Conservation (phyloP, 2,888 invertebrate species). For the Trachelus tabidus region DNA sequence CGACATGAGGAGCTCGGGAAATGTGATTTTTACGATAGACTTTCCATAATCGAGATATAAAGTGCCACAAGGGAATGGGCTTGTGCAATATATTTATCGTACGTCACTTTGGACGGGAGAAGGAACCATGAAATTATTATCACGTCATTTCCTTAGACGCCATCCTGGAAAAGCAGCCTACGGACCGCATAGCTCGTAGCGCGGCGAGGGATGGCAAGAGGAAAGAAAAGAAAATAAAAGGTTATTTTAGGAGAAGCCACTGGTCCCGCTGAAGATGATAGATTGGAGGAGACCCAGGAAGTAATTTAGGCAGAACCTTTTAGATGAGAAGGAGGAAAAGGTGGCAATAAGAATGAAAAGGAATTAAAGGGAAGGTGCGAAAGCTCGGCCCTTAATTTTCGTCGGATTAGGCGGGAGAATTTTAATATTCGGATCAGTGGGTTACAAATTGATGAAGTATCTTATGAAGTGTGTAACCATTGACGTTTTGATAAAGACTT, state of each 20-base stretch:
- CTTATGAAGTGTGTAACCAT: neutral
- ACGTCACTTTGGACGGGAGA: slow-evolving; percentile 18
- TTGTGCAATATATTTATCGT: neutral
- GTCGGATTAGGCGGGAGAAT: slow-evolving; percentile 1
- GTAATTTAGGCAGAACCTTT: slow-evolving; percentile 21
- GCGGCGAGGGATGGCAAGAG: slow-evolving; percentile 3
- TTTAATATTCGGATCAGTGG: slow-evolving; percentile 4
- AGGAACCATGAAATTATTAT: slow-evolving; percentile 41
- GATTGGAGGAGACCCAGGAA: slow-evolving; percentile 20
- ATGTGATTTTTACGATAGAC: neutral
- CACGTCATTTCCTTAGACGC: slow-evolving; percentile 28
- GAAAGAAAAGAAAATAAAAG: slow-evolving; percentile 34
- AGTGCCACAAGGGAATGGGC: neutral
- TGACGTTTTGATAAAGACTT: neutral
- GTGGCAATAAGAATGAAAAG: neutral
- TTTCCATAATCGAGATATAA: slow-evolving; percentile 4
- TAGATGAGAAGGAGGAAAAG: neutral
- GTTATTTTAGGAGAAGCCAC: slow-evolving; percentile 34
- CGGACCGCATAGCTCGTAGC: neutral
- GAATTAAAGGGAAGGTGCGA: neutral
- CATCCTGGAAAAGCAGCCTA: slow-evolving; percentile 17
- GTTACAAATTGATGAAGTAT: slow-evolving; percentile 1
- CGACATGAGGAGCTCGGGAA: neutral
- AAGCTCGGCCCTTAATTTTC: neutral
- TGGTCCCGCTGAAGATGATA: slow-evolving; percentile 24